Base-by-base conservation (phyloP, 2,113 vertebrate species). In the Scomber japonicus region DNA sequence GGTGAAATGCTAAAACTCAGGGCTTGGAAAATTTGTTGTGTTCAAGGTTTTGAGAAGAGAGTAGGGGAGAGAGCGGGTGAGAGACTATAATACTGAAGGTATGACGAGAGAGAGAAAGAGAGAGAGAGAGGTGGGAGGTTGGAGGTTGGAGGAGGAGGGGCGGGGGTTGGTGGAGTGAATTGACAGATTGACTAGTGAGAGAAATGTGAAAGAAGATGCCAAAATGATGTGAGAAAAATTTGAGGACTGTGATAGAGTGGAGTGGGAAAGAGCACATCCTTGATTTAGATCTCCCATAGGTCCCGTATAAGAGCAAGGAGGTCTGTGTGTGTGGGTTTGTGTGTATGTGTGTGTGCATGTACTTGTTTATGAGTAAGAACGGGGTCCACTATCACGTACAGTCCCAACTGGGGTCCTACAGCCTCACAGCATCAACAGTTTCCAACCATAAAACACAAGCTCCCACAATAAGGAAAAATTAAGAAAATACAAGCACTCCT, bases 231-330 rank as follows among this genome's bases (percentile, higher is more conserved):
- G 88, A 85, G 87, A 87, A 84, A 27, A 61, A 73, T 69, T 10
- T 69, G 30, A 71, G 78, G 21, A 76, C 70, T 16, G 61, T 61
- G 80, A 80, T 71, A 50, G 54, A 66, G 66, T 59, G 73, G 45
- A 65, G 69, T 61, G 79, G 80, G 64, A 81, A 60, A 49, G 71
- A 70, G 81, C 54, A 60, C 79, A 71, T 78, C 65, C 67, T 19
- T 77, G 82, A 90, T 87, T 88, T 87, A 87, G 85, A 81, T 65
- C 67, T 84, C 90, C 86, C 81, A 81, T n/a, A 65, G 80, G 82
- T 76, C 56, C 80, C 11, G 63, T 85, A 48, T 5, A 68, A 51
- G 11, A 91, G 56, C 69, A 62, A 64, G 79, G 85, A 86, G 85
- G 84, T 90, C 83, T 75, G 24, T 59, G 14, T 61, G 17, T 76